Conservation (phyloP, 53 echinoderm and acorn worm genomes). For the Arbacia lixula region DNA sequence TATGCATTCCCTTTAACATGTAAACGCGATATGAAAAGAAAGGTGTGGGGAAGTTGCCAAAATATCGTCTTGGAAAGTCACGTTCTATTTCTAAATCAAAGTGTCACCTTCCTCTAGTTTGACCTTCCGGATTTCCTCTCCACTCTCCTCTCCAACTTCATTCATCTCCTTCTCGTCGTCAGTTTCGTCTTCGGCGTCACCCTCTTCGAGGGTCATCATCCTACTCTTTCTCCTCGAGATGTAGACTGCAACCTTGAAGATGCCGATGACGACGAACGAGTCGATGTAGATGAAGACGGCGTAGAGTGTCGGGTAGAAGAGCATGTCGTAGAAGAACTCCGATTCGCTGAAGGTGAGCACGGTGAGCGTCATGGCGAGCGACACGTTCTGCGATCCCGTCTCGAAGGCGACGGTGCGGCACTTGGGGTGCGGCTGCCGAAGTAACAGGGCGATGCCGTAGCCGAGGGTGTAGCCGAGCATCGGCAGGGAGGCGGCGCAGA, state of each 20-base stretch:
- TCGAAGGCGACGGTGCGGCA: conserved; percentile 90
- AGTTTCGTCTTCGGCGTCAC: too few relatives aligned
- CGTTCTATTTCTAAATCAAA: too few relatives aligned
- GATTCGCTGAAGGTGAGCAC: conserved; percentile 64
- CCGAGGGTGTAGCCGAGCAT: conserved; percentile 60
- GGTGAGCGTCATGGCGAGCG: conserved; percentile 71
- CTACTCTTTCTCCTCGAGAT: background rate
- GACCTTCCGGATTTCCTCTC: too few relatives aligned
- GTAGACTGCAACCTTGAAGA: conserved; percentile 1
- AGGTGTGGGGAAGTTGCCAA: too few relatives aligned
- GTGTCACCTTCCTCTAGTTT: too few relatives aligned
- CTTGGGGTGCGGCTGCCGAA: conserved; percentile 68
- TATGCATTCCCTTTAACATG: too few relatives aligned
- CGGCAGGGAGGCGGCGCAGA: conserved; percentile 61
- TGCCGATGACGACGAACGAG: conserved; percentile 25
- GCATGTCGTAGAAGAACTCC: conserved; percentile 62
- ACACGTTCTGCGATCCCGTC: conserved; percentile 79
- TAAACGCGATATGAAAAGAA: too few relatives aligned
- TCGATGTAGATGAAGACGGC: conserved; percentile 67
- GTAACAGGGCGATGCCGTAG: conserved; percentile 59
- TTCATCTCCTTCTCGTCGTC: too few relatives aligned
- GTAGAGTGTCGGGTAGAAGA: conserved; percentile 73
- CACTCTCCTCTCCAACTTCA: too few relatives aligned
- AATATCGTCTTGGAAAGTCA: too few relatives aligned
- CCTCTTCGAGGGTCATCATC: too few relatives aligned